A percentile compares a stretch with the other conserved stretches of the same genome.
Evolutionary conservation across 1,140 invertebrate genomes (phyloP).

Genomic region (Calliphora vicina): DNA sequence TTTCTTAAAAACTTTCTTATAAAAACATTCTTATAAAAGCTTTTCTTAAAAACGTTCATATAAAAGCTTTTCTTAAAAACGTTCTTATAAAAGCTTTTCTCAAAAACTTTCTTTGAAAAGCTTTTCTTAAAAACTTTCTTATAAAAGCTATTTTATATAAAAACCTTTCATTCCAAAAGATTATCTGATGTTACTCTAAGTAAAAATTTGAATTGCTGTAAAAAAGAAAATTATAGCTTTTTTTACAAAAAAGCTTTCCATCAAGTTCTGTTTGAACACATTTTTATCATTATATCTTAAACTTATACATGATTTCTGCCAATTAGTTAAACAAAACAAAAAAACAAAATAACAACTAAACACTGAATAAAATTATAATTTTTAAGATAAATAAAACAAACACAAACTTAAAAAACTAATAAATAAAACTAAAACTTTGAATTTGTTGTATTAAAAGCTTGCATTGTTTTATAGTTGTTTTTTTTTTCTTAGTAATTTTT

Average conservation of each 20-base stretch:
- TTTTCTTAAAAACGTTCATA: no score
- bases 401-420: constrained; percentile 12
- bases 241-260: neutral
- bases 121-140: neutral
- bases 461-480: constrained; percentile 32
- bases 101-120: neutral
- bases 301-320: neutral
- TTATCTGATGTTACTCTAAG: no score
- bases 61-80: neutral
- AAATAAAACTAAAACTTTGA: constrained; percentile 24
- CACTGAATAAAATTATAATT: constrained; percentile 5
- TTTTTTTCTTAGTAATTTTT: constrained; percentile 21
- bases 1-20: no score
- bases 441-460: constrained; percentile 24
- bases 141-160: neutral
- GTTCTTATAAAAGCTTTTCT: neutral
- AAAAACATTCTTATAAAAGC: no score
- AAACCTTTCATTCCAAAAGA: neutral
- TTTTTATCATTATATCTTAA: neutral
- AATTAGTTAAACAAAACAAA: neutral
- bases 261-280: neutral
- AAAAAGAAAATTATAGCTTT: neutral
- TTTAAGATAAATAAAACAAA: constrained; percentile 31
- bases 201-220: no score
- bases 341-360: neutral